Evolutionary conservation across 2,797 vertebrate species (phyloP).

Genomic region (Podarcis siculus): DNA sequence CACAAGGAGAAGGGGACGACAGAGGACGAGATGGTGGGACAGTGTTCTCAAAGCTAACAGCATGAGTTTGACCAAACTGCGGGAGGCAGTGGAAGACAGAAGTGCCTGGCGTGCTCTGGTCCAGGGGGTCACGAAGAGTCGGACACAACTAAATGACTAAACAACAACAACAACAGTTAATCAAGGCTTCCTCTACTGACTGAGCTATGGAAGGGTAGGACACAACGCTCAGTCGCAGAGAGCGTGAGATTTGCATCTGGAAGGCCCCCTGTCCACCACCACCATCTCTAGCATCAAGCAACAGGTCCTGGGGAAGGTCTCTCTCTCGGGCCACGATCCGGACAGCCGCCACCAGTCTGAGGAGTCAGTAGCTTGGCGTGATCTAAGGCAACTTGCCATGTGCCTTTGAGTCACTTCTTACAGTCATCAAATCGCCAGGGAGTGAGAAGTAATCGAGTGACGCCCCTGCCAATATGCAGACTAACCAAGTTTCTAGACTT

Average conservation of each 20-base stretch:
- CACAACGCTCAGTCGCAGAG: not conserved
- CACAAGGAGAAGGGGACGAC: no score
- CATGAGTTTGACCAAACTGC: no score
- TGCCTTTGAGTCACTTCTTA: not conserved
- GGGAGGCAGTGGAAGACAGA: no score
- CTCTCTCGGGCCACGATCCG: not conserved
- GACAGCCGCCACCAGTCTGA: not conserved
- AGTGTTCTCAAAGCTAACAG: no score
- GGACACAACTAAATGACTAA: no score
- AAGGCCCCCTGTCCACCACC: not conserved
- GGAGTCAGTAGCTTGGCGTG: not conserved
- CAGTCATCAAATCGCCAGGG: not conserved
- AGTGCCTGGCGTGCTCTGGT: no score
- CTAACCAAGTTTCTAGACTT: not conserved
- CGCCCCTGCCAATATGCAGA: not conserved
- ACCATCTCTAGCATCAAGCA: not conserved
- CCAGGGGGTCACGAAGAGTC: no score
- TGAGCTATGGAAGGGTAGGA: no score
- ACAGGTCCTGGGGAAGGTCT: not conserved
- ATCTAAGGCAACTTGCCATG: not conserved
- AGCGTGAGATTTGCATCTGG: not conserved
- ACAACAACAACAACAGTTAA: no score
- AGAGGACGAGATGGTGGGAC: no score
- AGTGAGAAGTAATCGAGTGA: not conserved
- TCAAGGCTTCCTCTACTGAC: no score